These are phyloP conservation scores for Laticauda colubrina DNA, from an alignment of 2,113 vertebrate genomes.

Conservation along the genomic window DNA sequence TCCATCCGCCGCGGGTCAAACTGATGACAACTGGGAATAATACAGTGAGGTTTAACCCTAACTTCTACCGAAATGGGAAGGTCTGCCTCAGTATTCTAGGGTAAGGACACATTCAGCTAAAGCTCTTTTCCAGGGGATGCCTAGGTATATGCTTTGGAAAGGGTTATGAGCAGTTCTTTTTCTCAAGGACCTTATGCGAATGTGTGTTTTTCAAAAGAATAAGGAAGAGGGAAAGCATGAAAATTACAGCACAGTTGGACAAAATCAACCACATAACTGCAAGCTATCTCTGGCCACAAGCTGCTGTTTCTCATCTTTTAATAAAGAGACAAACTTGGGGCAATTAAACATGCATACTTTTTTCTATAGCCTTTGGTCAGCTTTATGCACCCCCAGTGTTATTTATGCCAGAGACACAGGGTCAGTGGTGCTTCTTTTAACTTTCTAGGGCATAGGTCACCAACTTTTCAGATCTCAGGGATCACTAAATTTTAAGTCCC, in stretches of 20 bases:
- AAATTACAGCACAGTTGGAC: neutral
- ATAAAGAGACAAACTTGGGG: neutral
- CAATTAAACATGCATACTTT: neutral
- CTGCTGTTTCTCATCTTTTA: neutral
- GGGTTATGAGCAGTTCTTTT: neutral
- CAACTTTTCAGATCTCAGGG: too few species aligned
- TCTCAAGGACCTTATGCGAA: neutral
- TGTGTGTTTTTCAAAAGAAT: neutral
- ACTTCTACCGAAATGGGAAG: slow-evolving; percentile 99
- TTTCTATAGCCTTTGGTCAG: neutral
- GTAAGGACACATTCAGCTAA: slow-evolving; percentile 70
- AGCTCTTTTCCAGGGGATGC: slow-evolving; percentile 31
- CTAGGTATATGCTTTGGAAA: slow-evolving; percentile 30
- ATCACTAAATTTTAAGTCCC: too few species aligned
- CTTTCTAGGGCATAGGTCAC: neutral
- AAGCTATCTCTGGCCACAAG: neutral
- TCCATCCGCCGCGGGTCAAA: slow-evolving; percentile 96
- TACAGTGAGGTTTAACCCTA: slow-evolving; percentile 98
- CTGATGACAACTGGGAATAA: slow-evolving; percentile 98
- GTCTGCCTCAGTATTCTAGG: slow-evolving; percentile 98
- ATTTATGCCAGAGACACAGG: too few species aligned
- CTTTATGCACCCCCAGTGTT: neutral
- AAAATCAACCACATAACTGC: neutral
- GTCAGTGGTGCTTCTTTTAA: neutral
- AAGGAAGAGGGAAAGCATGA: neutral